A percentile compares a stretch with the other conserved stretches of the same genome.
These are phyloP conservation scores for Drosophila ustulata DNA, from an alignment of 2,888 invertebrate species.

Conservation along the genomic window DNA sequence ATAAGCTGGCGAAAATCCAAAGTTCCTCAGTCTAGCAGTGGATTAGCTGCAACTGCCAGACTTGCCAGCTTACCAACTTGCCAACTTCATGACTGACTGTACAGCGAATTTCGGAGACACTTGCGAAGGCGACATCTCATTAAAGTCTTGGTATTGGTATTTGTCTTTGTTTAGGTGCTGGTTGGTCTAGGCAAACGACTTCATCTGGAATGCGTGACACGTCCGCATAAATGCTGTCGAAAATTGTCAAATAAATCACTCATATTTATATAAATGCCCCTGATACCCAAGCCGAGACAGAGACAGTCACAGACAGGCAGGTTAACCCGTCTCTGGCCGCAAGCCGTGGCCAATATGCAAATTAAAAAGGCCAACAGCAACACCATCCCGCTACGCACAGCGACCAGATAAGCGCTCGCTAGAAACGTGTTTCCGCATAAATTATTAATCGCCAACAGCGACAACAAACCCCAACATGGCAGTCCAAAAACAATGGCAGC, in stretches of 20 bases:
- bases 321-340: constrained; percentile 22
- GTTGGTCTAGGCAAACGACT: constrained; percentile 41
- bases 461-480: constrained; percentile 44
- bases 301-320: constrained; percentile 13
- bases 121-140: constrained; percentile 8
- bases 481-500: constrained; percentile 39
- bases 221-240: constrained; percentile 78
- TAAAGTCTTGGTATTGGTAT: constrained; percentile 10
- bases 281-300: constrained; percentile 60
- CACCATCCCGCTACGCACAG: constrained; percentile 28
- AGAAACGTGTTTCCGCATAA: constrained; percentile 82
- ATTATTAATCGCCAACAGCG: constrained; percentile 50
- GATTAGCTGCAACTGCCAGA: constrained; percentile 34
- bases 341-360: constrained; percentile 51
- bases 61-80: not conserved
- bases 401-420: constrained; percentile 61
- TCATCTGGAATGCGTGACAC: constrained; percentile 69
- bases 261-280: constrained; percentile 81
- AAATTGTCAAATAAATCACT: constrained; percentile 84
- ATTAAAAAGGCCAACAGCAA: constrained; percentile 38
- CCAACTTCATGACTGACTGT: constrained; percentile 5
- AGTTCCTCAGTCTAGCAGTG: not conserved
- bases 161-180: not conserved
- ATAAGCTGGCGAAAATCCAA: constrained; percentile 35
- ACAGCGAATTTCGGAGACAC: constrained; percentile 6